Base-by-base conservation (phyloP, 2,888 invertebrate genomes). In the Myopa tessellatipennis region DNA sequence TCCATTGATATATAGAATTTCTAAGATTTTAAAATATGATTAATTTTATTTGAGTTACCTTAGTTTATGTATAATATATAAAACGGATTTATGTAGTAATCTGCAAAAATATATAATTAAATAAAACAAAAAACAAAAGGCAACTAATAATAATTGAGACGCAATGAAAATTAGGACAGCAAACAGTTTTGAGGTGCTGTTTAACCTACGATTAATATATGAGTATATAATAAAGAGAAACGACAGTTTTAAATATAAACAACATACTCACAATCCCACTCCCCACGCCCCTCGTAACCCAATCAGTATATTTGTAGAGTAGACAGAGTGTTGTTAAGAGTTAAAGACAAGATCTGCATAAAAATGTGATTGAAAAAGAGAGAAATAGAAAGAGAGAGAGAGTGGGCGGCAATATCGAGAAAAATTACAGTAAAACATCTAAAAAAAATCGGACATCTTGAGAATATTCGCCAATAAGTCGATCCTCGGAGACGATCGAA, bases 1-100 rank as follows among this genome's bases (percentile, higher is more conserved):
- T 70, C 10, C 55, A 70, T 70, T 34, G 55, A 63, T 36, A 45
- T 45, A 14, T 70, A 70, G 70, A 14, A 52, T 34, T 70, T 34
- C 36, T 70, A 70, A 70, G 70, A 70, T 70, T 70, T 70, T 55
- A 70, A 55, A 70, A 55, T 70, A 70, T 55, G 70, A 70, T 70
- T 70, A 70, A 36, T 55, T 70, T 70, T 69, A 69, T 69, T 69
- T 70, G 55, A 70, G 34, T 55, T 70, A 70, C 52, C 52, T 55
- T 70, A 70, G 70, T 70, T 70, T 50, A 70, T 55, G 70, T 70
- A 70, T 70, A 36, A 52, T 69, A 52, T 50, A 69, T 52, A 55
- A 34, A 65, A 70, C 70, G 70, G 52, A 55, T 70, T 70, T 36
- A 70, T 70, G 70, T 70, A 52, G 34, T 14, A 70, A 70, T 70